Conservation (phyloP, 2,113 vertebrate species). For the Anarhynchus alexandrinus region DNA sequence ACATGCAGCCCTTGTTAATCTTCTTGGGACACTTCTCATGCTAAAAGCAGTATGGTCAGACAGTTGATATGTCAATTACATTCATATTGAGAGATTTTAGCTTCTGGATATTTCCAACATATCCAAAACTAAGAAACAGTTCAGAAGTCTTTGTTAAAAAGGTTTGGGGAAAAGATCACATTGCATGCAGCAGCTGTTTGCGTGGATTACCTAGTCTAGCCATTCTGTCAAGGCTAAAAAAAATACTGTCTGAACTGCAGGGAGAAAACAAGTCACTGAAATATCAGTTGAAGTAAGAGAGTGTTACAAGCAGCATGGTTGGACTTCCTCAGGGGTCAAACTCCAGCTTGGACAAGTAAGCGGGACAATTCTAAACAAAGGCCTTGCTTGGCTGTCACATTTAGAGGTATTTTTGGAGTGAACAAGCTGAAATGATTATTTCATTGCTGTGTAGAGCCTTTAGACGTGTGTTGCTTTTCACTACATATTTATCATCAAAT, state of each 20-base stretch:
- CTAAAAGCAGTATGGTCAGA: conserved; percentile 52
- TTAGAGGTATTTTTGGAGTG: not conserved
- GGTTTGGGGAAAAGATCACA: conserved; percentile 73
- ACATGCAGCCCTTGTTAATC: not conserved
- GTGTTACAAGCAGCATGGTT: conserved; percentile 39
- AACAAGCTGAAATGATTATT: not conserved
- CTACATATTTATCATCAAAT: not conserved
- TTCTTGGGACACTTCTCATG: conserved; percentile 32
- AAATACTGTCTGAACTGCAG: conserved; percentile 75
- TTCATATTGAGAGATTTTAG: conserved; percentile 66
- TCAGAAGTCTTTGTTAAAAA: conserved; percentile 70
- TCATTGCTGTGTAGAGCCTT: not conserved
- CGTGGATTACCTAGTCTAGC: conserved; percentile 82
- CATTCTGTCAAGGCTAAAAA: conserved; percentile 76
- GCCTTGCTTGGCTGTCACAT: not conserved
- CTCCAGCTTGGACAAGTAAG: not conserved
- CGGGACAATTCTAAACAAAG: conserved; percentile 11
- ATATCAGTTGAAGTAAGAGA: conserved; percentile 58
- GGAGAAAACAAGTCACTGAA: conserved; percentile 68
- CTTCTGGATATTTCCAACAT: conserved; percentile 68
- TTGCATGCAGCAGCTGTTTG: conserved; percentile 81
- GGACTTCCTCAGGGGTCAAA: not conserved
- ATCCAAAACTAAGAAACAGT: conserved; percentile 65
- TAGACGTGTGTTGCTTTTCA: not conserved
- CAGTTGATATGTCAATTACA: conserved; percentile 54